Percentiles rank a stretch among this genome's conserved stretches.
phyloP scores from a whole-genome alignment of 2,797 vertebrate species.

The Miichthys miiuy region DNA sequence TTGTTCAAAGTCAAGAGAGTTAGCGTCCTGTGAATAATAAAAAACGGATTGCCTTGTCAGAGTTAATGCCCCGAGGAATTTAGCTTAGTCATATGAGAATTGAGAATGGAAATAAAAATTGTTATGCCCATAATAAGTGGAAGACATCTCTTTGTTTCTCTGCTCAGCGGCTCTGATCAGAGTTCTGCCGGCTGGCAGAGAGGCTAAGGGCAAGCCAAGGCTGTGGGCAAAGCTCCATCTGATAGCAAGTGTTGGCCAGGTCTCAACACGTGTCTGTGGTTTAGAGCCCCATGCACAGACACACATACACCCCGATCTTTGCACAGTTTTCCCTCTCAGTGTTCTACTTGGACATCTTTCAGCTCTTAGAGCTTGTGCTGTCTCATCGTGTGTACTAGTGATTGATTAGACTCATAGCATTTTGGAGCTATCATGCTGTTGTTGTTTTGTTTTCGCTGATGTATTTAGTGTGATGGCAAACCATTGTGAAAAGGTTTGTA shows the following conservation, averaged over 20 bases:
- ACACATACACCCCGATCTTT: background rate
- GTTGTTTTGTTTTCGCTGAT: background rate
- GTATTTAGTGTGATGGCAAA: background rate
- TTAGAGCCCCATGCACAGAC: constrained; percentile 8
- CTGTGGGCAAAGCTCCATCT: constrained; percentile 59
- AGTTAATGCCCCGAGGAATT: constrained; percentile 49
- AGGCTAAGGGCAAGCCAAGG: constrained; percentile 59
- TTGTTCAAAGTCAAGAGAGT: constrained; percentile 50
- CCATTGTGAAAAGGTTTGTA: background rate
- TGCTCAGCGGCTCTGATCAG: constrained; percentile 59
- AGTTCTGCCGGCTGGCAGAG: constrained; percentile 50
- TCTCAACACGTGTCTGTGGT: constrained; percentile 45
- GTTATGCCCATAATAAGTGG: constrained; percentile 43
- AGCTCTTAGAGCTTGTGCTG: constrained; percentile 1
- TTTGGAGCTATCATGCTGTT: background rate
- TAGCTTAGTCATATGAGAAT: constrained; percentile 49
- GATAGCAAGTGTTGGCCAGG: constrained; percentile 48
- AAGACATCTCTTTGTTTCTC: constrained; percentile 66
- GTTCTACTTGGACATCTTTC: constrained; percentile 13
- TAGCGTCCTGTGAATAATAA: constrained; percentile 50
- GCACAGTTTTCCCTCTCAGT: constrained; percentile 2
- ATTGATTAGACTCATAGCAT: background rate
- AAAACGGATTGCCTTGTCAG: constrained; percentile 52
- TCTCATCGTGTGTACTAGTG: background rate
- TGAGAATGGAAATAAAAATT: constrained; percentile 48